Percentiles rank a stretch among this genome's conserved stretches.
These are phyloP conservation scores for Chiroxiphia lanceolata DNA, from an alignment of 2,797 vertebrate species.

Conservation along the genomic window DNA sequence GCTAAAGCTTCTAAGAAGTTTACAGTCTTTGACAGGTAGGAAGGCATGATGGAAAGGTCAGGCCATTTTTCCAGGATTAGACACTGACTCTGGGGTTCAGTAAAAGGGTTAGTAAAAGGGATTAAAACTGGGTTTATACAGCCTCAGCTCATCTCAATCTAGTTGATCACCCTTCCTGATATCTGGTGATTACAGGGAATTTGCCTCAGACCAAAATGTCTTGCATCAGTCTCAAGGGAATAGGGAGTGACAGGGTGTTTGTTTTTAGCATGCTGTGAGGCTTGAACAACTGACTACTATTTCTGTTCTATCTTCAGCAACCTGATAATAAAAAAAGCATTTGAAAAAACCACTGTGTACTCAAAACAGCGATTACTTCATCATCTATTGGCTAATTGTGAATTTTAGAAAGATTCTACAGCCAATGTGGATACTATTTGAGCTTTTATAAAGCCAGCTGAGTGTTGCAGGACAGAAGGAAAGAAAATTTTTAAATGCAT, in stretches of 20 bases:
- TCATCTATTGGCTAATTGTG: neutral
- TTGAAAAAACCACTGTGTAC: neutral
- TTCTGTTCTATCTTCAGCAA: neutral
- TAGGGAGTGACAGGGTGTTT: neutral
- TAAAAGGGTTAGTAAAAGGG: neutral
- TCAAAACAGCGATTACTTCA: constrained; percentile 4
- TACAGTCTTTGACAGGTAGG: neutral
- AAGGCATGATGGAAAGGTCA: neutral
- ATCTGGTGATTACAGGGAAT: neutral
- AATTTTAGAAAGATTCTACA: neutral
- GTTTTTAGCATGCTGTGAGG: neutral
- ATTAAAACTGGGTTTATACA: neutral
- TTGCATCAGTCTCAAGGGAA: neutral
- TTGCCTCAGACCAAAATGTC: neutral
- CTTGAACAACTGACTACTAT: neutral
- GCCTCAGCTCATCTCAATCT: neutral
- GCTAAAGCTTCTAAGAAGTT: neutral
- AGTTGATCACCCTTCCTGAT: neutral
- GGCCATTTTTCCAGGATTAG: neutral
- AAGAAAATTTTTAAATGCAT: neutral
- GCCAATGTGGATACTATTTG: neutral
- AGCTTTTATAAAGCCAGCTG: neutral
- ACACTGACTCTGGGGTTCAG: neutral
- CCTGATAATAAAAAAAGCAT: neutral
- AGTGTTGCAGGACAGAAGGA: neutral